A percentile compares a stretch with the other conserved stretches of the same genome.
Conservation (phyloP, 2,797 vertebrate genomes). For the Gadopsis marmoratus region DNA sequence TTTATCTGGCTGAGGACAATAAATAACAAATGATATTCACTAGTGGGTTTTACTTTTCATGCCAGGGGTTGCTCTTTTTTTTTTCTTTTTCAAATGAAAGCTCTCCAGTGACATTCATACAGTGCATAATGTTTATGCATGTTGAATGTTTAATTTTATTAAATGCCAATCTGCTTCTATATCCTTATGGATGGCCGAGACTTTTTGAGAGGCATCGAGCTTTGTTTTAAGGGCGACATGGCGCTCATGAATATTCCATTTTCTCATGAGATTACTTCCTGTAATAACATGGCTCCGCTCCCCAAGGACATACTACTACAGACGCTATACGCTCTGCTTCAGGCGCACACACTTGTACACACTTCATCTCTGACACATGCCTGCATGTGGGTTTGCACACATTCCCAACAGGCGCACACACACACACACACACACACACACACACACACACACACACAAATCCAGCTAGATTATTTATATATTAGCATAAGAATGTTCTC, state of each 20-base stretch:
- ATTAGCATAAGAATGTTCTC: slow-evolving; percentile 80
- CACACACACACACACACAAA: slow-evolving; percentile 19
- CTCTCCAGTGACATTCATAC: slow-evolving; percentile 57
- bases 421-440: slow-evolving; percentile 13
- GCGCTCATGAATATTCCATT: slow-evolving; percentile 84
- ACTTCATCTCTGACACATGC: slow-evolving; percentile 29
- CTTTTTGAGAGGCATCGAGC: slow-evolving; percentile 63
- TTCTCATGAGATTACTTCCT: slow-evolving; percentile 80
- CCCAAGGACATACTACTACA: slow-evolving; percentile 75
- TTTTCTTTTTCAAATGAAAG: slow-evolving; percentile 13
- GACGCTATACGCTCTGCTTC: slow-evolving; percentile 57
- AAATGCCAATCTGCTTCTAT: slow-evolving; percentile 63
- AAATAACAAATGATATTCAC: slow-evolving; percentile 37
- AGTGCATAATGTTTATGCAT: slow-evolving; percentile 71
- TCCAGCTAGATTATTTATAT: slow-evolving; percentile 76
- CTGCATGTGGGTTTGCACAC: slow-evolving; percentile 8
- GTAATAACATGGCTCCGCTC: slow-evolving; percentile 75
- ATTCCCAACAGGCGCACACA: slow-evolving; percentile 19
- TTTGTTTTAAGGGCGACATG: slow-evolving; percentile 79
- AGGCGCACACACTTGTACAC: slow-evolving; percentile 45
- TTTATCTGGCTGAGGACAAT: slow-evolving; percentile 26
- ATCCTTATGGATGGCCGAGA: slow-evolving; percentile 54
- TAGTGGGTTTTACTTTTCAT: slow-evolving; percentile 7
- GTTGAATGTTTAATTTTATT: slow-evolving; percentile 66
- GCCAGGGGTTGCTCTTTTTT: slow-evolving; percentile 12